Evolutionary conservation across 1,140 invertebrate species (phyloP), one percentile per base, ranked within the genome.

Genomic region (Hesperophylax magnus): DNA sequence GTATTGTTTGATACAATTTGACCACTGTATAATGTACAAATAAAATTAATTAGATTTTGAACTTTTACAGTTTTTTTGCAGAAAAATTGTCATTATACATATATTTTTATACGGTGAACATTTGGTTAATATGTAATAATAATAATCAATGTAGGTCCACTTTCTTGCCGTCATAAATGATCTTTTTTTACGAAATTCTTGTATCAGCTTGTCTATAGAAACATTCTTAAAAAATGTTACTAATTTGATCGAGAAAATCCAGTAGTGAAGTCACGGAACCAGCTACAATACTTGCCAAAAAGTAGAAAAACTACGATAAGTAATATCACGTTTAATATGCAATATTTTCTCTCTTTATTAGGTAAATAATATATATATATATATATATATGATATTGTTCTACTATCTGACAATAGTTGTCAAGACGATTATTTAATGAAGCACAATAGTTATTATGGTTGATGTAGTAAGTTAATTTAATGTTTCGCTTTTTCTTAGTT

Each of bases 241-340:
- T 27, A 27, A 31, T 34, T 67, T 67, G 27, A 34, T 8, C 8
- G 24, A 34, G 15, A 27, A 67, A 11, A 27, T 67, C 7, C 2
- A 15, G n/a, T 67, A 67, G n/a, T 34, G 34, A 15, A 67, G 24
- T 9, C 20, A 27, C 1, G 24, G 14, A 67, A 31, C 63, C 63
- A 67, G 63, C 63, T 67, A 67, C 63, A 31, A 31, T 67, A 67
- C 63, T 67, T 67, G 63, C 63, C 63, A 67, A 67, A 67, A 31
- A 18, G 63, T 67, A 39, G 63, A 67, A 18, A 31, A 67, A 67
- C 39, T 47, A 47, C 39, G 1, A 17, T 67, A 31, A 6, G 24
- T 27, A 65, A 11, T 39, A 39, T 31, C 2, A n/a, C n/a, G 24
- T 34, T 17, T 8, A 7, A 67, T 2, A 39, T 31, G 63, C 7